phyloP scores from a whole-genome alignment of 2,113 vertebrate genomes.

The Indicator indicator region DNA sequence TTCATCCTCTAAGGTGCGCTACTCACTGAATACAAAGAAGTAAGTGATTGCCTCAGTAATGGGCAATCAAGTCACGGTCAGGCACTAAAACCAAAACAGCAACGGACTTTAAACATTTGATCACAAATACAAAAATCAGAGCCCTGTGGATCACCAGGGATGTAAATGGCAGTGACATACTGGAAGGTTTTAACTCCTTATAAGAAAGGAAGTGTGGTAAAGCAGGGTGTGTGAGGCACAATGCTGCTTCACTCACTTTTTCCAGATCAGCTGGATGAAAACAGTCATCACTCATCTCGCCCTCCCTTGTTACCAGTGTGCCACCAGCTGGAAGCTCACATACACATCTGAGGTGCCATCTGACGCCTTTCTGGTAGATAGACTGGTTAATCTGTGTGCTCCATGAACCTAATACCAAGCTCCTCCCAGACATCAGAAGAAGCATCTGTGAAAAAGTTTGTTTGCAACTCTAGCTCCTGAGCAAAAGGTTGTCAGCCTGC shows the following conservation, averaged over 20 bases:
- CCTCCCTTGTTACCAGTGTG: not conserved
- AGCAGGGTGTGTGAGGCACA: rapidly evolving
- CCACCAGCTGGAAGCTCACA: not conserved
- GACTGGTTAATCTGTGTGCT: not conserved
- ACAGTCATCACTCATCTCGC: not conserved
- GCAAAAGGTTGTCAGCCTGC: not conserved
- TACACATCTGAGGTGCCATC: not conserved
- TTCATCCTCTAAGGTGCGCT: not conserved
- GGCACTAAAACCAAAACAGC: conserved; percentile 30
- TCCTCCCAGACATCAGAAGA: not conserved
- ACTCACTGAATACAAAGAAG: conserved; percentile 54
- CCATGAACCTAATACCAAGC: rapidly evolving
- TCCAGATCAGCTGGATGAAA: not conserved
- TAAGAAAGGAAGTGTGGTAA: not conserved
- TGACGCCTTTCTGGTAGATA: not conserved
- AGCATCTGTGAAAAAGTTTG: not conserved
- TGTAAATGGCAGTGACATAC: not conserved
- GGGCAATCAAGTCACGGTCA: conserved; percentile 49
- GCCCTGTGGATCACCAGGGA: not conserved
- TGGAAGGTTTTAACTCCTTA: not conserved
- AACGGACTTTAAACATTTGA: conserved; percentile 44
- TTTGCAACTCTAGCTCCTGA: not conserved
- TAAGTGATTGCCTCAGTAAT: conserved; percentile 44
- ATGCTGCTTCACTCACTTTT: not conserved
- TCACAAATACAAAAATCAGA: conserved; percentile 62